Percentiles rank a stretch among this genome's conserved stretches.
Evolutionary conservation across 1,140 invertebrate species (phyloP).

Genomic region (Thrips palmi): DNA sequence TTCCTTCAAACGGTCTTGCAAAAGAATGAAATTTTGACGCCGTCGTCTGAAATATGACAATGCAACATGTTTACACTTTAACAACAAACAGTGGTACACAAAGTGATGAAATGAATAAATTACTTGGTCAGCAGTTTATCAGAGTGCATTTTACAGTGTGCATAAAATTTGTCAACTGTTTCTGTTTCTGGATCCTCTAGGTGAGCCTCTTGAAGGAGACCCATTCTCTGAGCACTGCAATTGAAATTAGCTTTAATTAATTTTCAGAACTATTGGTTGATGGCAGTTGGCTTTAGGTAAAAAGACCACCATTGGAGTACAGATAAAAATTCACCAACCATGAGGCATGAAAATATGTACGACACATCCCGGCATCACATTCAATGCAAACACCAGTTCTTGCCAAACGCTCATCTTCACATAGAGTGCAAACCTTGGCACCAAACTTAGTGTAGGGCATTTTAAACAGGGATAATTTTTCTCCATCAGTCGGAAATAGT

Average conservation of each 20-base stretch:
- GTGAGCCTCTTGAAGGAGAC: constrained; percentile 79
- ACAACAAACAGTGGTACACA: neutral
- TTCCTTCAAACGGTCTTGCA: constrained; percentile 33
- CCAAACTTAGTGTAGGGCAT: constrained; percentile 93
- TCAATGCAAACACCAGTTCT: constrained; percentile 86
- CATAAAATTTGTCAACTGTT: constrained; percentile 92
- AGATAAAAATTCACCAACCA: constrained; percentile 38
- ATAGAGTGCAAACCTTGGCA: constrained; percentile 67
- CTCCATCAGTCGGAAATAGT: constrained; percentile 92
- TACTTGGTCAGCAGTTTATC: constrained; percentile 56
- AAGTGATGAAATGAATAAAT: neutral
- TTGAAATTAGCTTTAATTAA: constrained; percentile 13
- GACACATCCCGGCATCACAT: constrained; percentile 96
- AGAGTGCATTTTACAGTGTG: constrained; percentile 84
- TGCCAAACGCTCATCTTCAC: constrained; percentile 67
- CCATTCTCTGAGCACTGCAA: constrained; percentile 77
- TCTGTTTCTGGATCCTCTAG: constrained; percentile 85
- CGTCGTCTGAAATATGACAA: too few relatives aligned
- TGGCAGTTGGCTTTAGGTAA: constrained; percentile 4
- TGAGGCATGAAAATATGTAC: constrained; percentile 93
- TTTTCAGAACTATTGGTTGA: constrained; percentile 3
- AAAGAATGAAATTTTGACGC: neutral
- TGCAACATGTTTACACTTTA: neutral
- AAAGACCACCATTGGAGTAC: constrained; percentile 1
- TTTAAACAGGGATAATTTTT: constrained; percentile 75